These are phyloP conservation scores for Odontocolon sp. DNA, from an alignment of 2,888 invertebrate species.

Conservation along the genomic window DNA sequence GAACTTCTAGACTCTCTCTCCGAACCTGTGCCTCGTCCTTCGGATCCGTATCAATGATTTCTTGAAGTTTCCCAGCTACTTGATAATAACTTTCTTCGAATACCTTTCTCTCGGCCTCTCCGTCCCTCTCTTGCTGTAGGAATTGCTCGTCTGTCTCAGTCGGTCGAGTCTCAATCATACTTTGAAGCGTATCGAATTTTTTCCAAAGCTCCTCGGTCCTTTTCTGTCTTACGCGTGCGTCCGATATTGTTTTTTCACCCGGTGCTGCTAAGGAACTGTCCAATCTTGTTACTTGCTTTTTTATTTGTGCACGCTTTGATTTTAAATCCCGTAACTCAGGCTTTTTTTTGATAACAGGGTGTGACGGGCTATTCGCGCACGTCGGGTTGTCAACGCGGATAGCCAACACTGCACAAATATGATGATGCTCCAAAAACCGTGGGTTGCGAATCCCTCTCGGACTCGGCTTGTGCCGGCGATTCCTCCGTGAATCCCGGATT, in stretches of 20 bases:
- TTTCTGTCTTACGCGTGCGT: slow-evolving; percentile 4
- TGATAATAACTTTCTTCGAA: slow-evolving; percentile 36
- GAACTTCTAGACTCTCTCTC: background rate
- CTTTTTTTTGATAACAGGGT: too few relatives aligned
- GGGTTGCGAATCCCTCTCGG: too few relatives aligned
- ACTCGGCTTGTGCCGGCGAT: too few relatives aligned
- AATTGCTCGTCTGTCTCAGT: background rate
- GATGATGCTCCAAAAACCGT: too few relatives aligned
- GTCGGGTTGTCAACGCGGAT: too few relatives aligned
- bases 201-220: slow-evolving; percentile 10
- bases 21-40: background rate
- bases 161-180: slow-evolving; percentile 2
- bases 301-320: slow-evolving; percentile 11
- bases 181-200: slow-evolving; percentile 25
- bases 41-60: slow-evolving; percentile 13
- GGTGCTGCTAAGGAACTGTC: slow-evolving; percentile 1
- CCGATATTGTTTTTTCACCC: slow-evolving; percentile 1
- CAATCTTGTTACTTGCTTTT: slow-evolving; percentile 26
- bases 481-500: too few relatives aligned
- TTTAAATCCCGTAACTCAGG: too few relatives aligned
- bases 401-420: too few relatives aligned
- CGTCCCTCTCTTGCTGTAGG: too few relatives aligned
- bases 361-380: too few relatives aligned
- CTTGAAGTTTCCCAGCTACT: slow-evolving; percentile 27
- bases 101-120: slow-evolving; percentile 27